phyloP scores from a whole-genome alignment of 2,888 invertebrate species.

The Magallana nippona region DNA sequence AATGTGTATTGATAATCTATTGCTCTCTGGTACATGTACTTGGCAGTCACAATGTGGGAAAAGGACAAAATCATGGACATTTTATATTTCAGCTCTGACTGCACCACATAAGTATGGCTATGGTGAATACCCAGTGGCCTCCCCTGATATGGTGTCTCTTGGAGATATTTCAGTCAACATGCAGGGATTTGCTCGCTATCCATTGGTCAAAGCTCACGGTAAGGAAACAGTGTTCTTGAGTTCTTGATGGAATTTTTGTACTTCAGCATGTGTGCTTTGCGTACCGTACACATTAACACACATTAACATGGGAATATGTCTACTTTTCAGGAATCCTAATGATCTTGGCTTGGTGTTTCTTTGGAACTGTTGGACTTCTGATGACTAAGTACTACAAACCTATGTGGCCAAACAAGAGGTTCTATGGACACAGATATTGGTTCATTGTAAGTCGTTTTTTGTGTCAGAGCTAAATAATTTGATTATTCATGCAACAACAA shows the following conservation, averaged over 20 bases:
- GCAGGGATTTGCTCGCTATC: conserved; percentile 71
- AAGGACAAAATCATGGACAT: not conserved
- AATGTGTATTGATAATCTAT: not conserved
- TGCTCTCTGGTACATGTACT: too few relatives aligned
- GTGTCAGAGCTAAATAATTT: not conserved
- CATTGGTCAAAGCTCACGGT: conserved; percentile 79
- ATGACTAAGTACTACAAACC: conserved; percentile 79
- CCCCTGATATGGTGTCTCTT: conserved; percentile 66
- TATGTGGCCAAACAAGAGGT: conserved; percentile 80
- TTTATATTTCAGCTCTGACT: conserved; percentile 61
- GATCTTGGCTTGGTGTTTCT: conserved; percentile 80
- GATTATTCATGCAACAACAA: not conserved
- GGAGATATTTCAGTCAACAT: conserved; percentile 55
- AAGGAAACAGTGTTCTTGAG: conserved; percentile 44
- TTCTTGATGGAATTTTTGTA: too few relatives aligned
- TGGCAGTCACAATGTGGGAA: not conserved
- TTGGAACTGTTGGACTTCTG: conserved; percentile 77
- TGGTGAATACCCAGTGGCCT: conserved; percentile 68
- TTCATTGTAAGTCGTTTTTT: conserved; percentile 74
- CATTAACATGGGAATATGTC: not conserved
- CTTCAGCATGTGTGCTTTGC: too few relatives aligned
- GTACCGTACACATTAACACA: too few relatives aligned
- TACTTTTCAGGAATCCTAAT: conserved; percentile 76
- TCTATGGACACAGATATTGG: conserved; percentile 78
- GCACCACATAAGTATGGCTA: conserved; percentile 67